Evolutionary conservation across 2,113 vertebrate genomes (phyloP), one percentile per base, ranked within the genome.

Genomic region (Maccullochella peelii): DNA sequence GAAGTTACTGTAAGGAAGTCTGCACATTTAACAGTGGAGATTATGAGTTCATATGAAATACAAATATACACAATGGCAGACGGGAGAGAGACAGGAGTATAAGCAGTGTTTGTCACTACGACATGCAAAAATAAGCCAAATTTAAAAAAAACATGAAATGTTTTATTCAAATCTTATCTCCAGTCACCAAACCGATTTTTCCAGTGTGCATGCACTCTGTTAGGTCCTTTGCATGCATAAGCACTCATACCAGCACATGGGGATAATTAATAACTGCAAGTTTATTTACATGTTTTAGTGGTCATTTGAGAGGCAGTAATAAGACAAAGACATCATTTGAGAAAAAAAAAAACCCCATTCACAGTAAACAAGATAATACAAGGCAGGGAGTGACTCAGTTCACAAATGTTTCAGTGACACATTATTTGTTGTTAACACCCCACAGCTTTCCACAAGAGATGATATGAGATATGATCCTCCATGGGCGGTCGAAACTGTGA

Each of bases 201-300:
- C 58, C 57, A 54, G 40, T 30, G 14, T 47, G 47, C 23, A 44
- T 15, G 25, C 23, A 57, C 4, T n/a, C 3, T 12, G 16, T 49
- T 10, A 7, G 21, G 6, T 33, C 8, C 10, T 54, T 72, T 57
- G 5, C 50, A 79, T 25, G 68, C n/a, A 77, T 33, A 74, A 57
- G 3, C 21, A 74, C 42, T 59, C 44, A 12, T 2, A 65, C 2
- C 21, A 80, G 25, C 50, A 75, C 8, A 49, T 61, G 3, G 44
- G 36, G 33, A 33, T 80, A 71, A 73, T 89, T 77, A 82, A 85
- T 80, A 75, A 84, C 73, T 70, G 59, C 8, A 76, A 40, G 40
- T 90, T 93, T 94, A 94, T 94, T 94, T 90, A 92, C 91, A 93
- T 50, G 79, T 74, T 88, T 88, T 67, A 91, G 89, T 89, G 91